Evolutionary conservation across 92 coral and sea anemone genomes (phyloP), one percentile per base, ranked within the genome.

Genomic region (Scolanthus callimorphus): DNA sequence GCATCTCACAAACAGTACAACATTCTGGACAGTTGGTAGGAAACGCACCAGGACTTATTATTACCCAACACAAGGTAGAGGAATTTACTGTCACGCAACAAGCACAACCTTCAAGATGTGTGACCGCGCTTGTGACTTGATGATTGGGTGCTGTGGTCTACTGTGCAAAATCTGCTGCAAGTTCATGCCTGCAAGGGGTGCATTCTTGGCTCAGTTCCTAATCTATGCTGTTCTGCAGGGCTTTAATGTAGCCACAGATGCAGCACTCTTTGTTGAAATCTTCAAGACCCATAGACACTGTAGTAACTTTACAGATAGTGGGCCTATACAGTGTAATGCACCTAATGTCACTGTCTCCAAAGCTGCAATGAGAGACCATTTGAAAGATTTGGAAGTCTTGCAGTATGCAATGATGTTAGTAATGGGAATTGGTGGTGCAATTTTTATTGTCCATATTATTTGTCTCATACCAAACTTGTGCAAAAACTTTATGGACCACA

Each of bases 191-290:
- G 41, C 65, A 17, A 87, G 71, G 69, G 64, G 66, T 20, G 57
- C 86, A 2, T 87, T 77, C 17, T 70, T 83, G 11, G 27, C 71
- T 10, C 96, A 87, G 52, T 87, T 87, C 50, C 56, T 80, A 27
- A 72, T 87, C 20, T 87, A 87, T 60, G 69, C 68, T 24, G 60
- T 82, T 25, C 63, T 87, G 4, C 96, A 87, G 59, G 96, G 86
- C 24, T 82, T 83, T 65, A 85, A 83, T 38, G 79, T 87, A 4
- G 96, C 86, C 10, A 67, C 86, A 3, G 88, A 87, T 39, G 52
- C 77, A 11, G 96, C 79, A 1, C 71, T 78, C 29, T 82, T 72
- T 15, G 63, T 82, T 39, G 96, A 87, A 39, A 78, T 87, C 28
- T 83, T 85, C 27, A 34, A 27, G 2, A 79, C 96, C 0, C 73